Conservation (phyloP, 1,140 invertebrate species). For the Apolygus lucorum region DNA sequence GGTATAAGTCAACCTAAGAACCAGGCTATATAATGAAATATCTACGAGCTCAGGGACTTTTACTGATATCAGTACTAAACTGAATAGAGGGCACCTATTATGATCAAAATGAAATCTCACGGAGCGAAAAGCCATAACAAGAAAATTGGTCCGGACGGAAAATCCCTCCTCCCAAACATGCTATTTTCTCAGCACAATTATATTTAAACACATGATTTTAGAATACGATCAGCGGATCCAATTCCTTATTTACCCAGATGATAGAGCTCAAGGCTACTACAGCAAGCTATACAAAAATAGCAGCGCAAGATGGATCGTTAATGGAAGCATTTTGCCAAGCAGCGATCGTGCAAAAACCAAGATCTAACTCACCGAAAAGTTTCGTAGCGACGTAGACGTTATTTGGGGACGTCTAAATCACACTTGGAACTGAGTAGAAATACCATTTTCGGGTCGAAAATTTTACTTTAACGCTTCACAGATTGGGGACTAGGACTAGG, state of each 20-base stretch:
- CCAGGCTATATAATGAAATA: too few species aligned
- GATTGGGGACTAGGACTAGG: neutral
- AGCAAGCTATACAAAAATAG: slow-evolving; percentile 14
- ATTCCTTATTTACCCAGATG: slow-evolving; percentile 16
- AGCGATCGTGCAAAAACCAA: neutral
- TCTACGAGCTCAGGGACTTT: too few species aligned
- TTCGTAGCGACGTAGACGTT: neutral
- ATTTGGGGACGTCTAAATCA: neutral
- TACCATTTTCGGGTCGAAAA: neutral
- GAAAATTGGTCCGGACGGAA: too few species aligned
- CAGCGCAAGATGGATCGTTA: slow-evolving; percentile 14
- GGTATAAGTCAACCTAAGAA: too few species aligned
- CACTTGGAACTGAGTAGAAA: neutral
- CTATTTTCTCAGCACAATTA: neutral
- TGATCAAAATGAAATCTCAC: too few species aligned
- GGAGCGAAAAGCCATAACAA: too few species aligned
- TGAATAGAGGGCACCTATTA: too few species aligned
- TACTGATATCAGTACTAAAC: too few species aligned
- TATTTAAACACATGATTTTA: slow-evolving; percentile 4
- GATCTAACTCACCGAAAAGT: neutral
- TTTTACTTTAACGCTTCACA: neutral
- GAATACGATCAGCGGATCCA: slow-evolving; percentile 7
- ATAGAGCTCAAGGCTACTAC: slow-evolving; percentile 16
- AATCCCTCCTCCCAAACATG: neutral
- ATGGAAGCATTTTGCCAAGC: neutral